Evolutionary conservation across 2,797 vertebrate genomes (phyloP), one percentile per base, ranked within the genome.

Genomic region (Thaleichthys pacificus): DNA sequence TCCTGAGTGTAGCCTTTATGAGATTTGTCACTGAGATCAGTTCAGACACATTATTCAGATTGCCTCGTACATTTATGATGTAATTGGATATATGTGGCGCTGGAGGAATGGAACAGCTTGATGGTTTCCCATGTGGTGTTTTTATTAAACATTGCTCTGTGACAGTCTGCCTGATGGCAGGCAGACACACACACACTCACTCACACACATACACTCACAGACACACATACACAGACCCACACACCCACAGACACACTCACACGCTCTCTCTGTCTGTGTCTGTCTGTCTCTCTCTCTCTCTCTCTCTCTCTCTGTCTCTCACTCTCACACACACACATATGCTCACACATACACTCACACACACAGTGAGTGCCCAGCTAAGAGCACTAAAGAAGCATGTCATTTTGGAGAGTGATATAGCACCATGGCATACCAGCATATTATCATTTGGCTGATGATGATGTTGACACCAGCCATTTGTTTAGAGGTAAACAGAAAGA

Each of bases 41-140:
- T 80, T 86, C 35, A 70, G 35, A 72, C 79, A 71, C 84, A 68
- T 80, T 32, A 82, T 86, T 54, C 21, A 84, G 73, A 81, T 77
- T 77, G 76, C 81, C 72, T 71, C 58, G 38, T 84, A 82, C 69
- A 58, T 87, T 87, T 72, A 71, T 54, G 72, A 80, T 73, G 58
- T 76, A 69, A 71, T 51, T 26, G 17, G 19, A 56, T n/a, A 17
- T 54, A 57, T 73, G 77, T 84, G 84, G 79, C 78, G 76, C 82
- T 87, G 73, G 84, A 79, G 79, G 84, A 80, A 71, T 72, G 66
- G 69, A 85, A 58, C 82, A 79, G 85, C 67, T 85, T 85, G 80
- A 82, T 78, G 82, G 11, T 84, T 75, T 77, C 86, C 88, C 90
- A 92, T 88, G 91, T 90, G 90, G 87, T 85, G 83, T 78, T 88